These are phyloP conservation scores for Conger conger DNA, from an alignment of 2,113 vertebrate genomes.

Conservation along the genomic window DNA sequence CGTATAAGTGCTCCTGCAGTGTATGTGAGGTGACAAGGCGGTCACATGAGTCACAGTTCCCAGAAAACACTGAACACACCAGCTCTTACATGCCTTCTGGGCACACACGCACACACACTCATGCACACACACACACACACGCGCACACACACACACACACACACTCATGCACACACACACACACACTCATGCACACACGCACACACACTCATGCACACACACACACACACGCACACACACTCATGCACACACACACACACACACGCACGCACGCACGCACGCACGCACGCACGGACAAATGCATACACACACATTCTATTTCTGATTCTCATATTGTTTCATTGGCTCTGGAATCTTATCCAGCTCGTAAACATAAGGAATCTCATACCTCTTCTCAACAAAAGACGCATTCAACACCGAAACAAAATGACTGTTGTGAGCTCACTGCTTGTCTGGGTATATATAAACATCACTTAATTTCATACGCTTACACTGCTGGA, in stretches of 20 bases:
- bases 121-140: neutral
- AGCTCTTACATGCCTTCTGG: neutral
- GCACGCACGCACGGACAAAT: neutral
- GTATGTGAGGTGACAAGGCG: neutral
- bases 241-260: neutral
- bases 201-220: neutral
- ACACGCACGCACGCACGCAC: neutral
- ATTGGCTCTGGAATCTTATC: neutral
- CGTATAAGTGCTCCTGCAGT: neutral
- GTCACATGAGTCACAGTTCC: neutral
- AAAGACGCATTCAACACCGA: neutral
- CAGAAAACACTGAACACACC: neutral
- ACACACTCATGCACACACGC: neutral
- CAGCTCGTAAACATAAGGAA: neutral
- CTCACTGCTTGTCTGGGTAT: neutral
- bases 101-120: neutral
- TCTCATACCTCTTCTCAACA: neutral
- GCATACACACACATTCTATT: neutral
- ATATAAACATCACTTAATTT: neutral
- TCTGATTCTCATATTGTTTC: neutral
- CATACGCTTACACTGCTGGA: neutral
- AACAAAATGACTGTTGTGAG: neutral
- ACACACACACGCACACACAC: neutral
- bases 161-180: neutral
- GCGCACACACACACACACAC: neutral